These are phyloP conservation scores for Dermolepida albohirtum DNA, from an alignment of 2,888 invertebrate species.

Conservation along the genomic window DNA sequence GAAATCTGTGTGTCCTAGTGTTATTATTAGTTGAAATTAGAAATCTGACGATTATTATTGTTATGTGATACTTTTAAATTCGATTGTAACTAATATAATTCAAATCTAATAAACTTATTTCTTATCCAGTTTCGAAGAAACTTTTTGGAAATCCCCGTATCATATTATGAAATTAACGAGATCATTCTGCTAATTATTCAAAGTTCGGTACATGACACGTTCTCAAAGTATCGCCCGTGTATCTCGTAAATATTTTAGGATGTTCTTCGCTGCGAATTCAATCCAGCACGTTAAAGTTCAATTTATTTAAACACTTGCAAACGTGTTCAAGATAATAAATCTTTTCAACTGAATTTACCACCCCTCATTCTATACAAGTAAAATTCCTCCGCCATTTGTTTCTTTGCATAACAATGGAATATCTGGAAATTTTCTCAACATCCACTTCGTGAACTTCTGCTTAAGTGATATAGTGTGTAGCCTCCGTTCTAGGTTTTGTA, in stretches of 20 bases:
- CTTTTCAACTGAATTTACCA: slow-evolving; percentile 2
- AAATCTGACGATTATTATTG: too few relatives aligned
- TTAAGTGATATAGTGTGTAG: slow-evolving; percentile 35
- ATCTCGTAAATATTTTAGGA: too few relatives aligned
- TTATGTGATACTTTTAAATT: too few relatives aligned
- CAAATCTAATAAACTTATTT: too few relatives aligned
- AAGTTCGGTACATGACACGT: neutral
- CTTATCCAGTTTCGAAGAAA: too few relatives aligned
- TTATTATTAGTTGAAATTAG: too few relatives aligned
- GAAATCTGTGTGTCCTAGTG: too few relatives aligned
- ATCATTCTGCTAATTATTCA: too few relatives aligned
- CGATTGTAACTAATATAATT: too few relatives aligned
- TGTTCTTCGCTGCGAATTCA: neutral
- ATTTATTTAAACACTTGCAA: slow-evolving; percentile 7
- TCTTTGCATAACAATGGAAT: slow-evolving; percentile 16
- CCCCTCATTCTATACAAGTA: neutral
- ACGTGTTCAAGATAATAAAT: slow-evolving; percentile 12
- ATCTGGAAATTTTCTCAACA: slow-evolving; percentile 6
- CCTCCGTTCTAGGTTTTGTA: slow-evolving; percentile 27
- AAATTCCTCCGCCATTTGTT: slow-evolving; percentile 2
- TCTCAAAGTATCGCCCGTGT: too few relatives aligned
- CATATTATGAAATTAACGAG: too few relatives aligned
- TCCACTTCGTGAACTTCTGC: neutral
- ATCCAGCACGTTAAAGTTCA: slow-evolving; percentile 3
- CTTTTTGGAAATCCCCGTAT: too few relatives aligned